Conservation (phyloP, 37 sponge, comb jelly and placozoan species). For the Haliclona indistincta region DNA sequence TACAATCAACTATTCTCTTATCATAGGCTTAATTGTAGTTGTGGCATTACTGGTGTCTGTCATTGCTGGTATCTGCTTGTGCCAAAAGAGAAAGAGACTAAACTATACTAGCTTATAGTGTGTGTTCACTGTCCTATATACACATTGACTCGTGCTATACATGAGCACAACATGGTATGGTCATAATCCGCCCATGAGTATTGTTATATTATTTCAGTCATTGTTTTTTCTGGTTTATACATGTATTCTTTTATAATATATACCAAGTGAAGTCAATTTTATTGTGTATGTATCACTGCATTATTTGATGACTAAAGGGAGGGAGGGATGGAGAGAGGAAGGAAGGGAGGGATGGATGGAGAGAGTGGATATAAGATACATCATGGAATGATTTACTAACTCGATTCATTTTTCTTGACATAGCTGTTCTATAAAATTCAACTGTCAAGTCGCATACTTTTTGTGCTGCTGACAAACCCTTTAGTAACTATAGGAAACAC, state of each 20-base stretch:
- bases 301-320: background rate
- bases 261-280: too few species aligned
- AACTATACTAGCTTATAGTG: too few species aligned
- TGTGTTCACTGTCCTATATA: too few species aligned
- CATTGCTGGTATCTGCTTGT: background rate
- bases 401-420: constrained; percentile 59
- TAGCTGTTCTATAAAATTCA: constrained; percentile 49
- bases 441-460: constrained; percentile 7
- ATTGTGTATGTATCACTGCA: too few species aligned
- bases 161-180: too few species aligned
- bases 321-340: constrained; percentile 1
- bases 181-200: too few species aligned
- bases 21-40: background rate
- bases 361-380: background rate
- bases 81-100: background rate
- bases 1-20: background rate
- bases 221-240: too few species aligned
- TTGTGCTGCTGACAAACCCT: constrained; percentile 30
- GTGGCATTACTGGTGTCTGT: background rate
- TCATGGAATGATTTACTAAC: background rate
- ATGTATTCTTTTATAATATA: too few species aligned
- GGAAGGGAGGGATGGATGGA: background rate
- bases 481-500: constrained; percentile 19
- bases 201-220: too few species aligned
- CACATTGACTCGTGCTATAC: too few species aligned